Percentiles rank a stretch among this genome's conserved stretches.
Conservation (phyloP, 2,797 vertebrate genomes). For the Xenopus petersii region DNA sequence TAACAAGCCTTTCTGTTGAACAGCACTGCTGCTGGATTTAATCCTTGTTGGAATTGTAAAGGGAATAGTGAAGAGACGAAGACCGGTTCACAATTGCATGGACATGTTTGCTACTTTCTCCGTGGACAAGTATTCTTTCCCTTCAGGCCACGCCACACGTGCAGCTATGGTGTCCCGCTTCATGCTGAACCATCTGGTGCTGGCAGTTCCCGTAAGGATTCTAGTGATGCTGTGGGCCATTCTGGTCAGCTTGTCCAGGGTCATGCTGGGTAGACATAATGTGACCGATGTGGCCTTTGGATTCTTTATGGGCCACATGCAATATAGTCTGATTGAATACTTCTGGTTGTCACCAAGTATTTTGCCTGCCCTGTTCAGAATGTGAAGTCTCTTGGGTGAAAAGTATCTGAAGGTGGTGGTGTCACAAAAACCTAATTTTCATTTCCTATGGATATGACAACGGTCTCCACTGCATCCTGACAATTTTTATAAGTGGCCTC, state of each 20-base stretch:
- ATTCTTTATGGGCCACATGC: slow-evolving; percentile 87
- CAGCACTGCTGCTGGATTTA: slow-evolving; percentile 87
- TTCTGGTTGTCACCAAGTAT: slow-evolving; percentile 85
- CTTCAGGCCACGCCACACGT: slow-evolving; percentile 91
- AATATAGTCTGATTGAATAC: slow-evolving; percentile 87
- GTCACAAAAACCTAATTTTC: slow-evolving; percentile 9
- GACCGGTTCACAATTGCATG: slow-evolving; percentile 92
- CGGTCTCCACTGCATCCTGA: slow-evolving; percentile 12
- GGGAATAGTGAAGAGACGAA: slow-evolving; percentile 83
- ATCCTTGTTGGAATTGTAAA: slow-evolving; percentile 82
- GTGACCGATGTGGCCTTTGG: slow-evolving; percentile 92
- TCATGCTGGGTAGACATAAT: slow-evolving; percentile 93
- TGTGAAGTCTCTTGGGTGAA: slow-evolving; percentile 55
- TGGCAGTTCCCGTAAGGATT: slow-evolving; percentile 84
- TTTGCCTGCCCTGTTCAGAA: slow-evolving; percentile 59
- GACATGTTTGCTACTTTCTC: slow-evolving; percentile 97
- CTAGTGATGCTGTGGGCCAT: slow-evolving; percentile 87
- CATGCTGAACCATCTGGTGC: slow-evolving; percentile 85
- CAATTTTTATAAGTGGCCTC: slow-evolving; percentile 22
- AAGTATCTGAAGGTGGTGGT: neutral
- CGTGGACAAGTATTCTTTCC: slow-evolving; percentile 95
- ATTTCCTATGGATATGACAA: slow-evolving; percentile 24
- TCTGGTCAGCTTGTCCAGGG: slow-evolving; percentile 84
- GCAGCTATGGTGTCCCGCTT: slow-evolving; percentile 90
- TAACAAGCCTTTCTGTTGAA: slow-evolving; percentile 26